These are phyloP conservation scores for Cosmorhoe ocellata DNA, from an alignment of 2,888 invertebrate species.

Conservation along the genomic window DNA sequence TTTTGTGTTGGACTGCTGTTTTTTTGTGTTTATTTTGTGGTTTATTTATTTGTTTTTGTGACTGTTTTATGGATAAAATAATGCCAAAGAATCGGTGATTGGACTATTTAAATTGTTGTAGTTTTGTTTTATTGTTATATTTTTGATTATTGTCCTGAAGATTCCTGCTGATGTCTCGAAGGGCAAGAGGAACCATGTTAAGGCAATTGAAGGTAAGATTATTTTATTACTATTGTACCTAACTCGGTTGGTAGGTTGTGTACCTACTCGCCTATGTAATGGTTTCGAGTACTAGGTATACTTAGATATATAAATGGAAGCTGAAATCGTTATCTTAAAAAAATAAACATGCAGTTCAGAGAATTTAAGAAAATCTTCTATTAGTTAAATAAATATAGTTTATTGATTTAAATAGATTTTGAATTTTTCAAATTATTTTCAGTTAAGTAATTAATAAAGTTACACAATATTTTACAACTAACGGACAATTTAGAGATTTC, in stretches of 20 bases:
- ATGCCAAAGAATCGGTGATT: slow-evolving; percentile 73
- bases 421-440: no score
- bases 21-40: slow-evolving; percentile 48
- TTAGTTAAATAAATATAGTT: no score
- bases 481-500: background rate
- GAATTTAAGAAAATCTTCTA: no score
- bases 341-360: no score
- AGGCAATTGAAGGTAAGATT: slow-evolving; percentile 68
- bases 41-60: slow-evolving; percentile 46
- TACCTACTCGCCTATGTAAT: no score
- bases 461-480: background rate
- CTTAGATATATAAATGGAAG: background rate
- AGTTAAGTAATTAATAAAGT: background rate
- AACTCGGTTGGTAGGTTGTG: background rate
- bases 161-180: slow-evolving; percentile 70
- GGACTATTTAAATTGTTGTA: slow-evolving; percentile 62
- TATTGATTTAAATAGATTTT: no score
- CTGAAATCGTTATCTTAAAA: no score
- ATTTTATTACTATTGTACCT: no score
- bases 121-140: slow-evolving; percentile 41
- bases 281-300: no score
- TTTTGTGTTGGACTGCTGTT: slow-evolving; percentile 60
- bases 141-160: slow-evolving; percentile 44
- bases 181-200: slow-evolving; percentile 76
- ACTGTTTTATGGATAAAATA: slow-evolving; percentile 47